These are phyloP conservation scores for Cyaniris semiargus DNA, from an alignment of 2,888 invertebrate species.

Conservation along the genomic window DNA sequence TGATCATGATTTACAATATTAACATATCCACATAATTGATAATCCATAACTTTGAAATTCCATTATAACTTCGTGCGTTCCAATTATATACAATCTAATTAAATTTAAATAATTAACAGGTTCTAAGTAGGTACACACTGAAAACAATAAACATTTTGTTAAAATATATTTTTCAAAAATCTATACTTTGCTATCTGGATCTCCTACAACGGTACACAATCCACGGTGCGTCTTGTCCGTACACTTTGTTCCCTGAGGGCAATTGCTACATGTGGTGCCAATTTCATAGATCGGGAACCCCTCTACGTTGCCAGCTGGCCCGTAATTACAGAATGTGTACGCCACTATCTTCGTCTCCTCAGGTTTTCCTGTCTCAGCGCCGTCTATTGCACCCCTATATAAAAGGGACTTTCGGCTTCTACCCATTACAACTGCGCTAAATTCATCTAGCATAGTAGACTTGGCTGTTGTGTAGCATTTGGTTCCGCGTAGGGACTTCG, in stretches of 20 bases:
- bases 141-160: neutral
- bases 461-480: slow-evolving; percentile 54
- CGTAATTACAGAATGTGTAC: slow-evolving; percentile 73
- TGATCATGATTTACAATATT: too few species aligned
- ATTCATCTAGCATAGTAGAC: slow-evolving; percentile 53
- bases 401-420: slow-evolving; percentile 54
- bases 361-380: slow-evolving; percentile 44
- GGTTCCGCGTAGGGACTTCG: slow-evolving; percentile 60
- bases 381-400: slow-evolving; percentile 53
- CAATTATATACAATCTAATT: too few species aligned
- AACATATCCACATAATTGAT: too few species aligned
- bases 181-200: slow-evolving; percentile 54
- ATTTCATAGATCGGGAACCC: slow-evolving; percentile 73
- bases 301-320: slow-evolving; percentile 72
- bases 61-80: too few species aligned
- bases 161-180: slow-evolving; percentile 17
- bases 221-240: slow-evolving; percentile 66
- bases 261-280: slow-evolving; percentile 62
- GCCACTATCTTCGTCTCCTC: slow-evolving; percentile 63
- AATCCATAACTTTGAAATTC: too few species aligned
- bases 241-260: slow-evolving; percentile 67
- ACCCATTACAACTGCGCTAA: slow-evolving; percentile 39
- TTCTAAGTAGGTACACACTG: too few species aligned
- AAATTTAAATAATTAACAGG: too few species aligned
- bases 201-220: slow-evolving; percentile 60